Evolutionary conservation across 1,140 invertebrate species (phyloP).

Genomic region (Archegozetes longisetosus): DNA sequence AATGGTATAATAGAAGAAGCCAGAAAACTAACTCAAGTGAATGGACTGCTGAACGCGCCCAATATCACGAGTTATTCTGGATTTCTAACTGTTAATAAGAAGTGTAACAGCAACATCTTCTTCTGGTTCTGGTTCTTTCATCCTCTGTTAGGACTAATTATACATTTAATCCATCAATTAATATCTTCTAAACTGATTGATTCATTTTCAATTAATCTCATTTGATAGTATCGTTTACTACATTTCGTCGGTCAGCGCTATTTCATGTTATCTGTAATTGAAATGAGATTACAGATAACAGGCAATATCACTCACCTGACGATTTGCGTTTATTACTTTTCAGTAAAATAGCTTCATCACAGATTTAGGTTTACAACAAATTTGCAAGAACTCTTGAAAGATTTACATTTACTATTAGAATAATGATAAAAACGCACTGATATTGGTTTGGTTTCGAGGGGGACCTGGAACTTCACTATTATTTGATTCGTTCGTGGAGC

Average conservation of each 20-base stretch:
- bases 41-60: constrained; percentile 6
- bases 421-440: constrained; percentile 33
- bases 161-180: not conserved
- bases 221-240: not conserved
- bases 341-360: too few species aligned
- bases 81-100: constrained; percentile 21
- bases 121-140: constrained; percentile 24
- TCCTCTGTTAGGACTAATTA: constrained; percentile 17
- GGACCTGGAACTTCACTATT: constrained; percentile 60
- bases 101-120: constrained; percentile 20
- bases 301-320: not conserved
- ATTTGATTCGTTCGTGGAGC: constrained; percentile 61
- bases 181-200: not conserved
- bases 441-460: constrained; percentile 73
- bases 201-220: not conserved
- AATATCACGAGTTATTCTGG: constrained; percentile 19
- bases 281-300: not conserved
- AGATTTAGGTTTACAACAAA: too few species aligned
- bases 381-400: not conserved
- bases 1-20: not conserved
- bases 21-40: not conserved
- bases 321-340: not conserved
- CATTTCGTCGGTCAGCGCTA: not conserved
- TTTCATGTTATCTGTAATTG: not conserved
- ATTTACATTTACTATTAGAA: not conserved